phyloP scores from a whole-genome alignment of 2,797 vertebrate genomes.

The Acropternis orthonyx region DNA sequence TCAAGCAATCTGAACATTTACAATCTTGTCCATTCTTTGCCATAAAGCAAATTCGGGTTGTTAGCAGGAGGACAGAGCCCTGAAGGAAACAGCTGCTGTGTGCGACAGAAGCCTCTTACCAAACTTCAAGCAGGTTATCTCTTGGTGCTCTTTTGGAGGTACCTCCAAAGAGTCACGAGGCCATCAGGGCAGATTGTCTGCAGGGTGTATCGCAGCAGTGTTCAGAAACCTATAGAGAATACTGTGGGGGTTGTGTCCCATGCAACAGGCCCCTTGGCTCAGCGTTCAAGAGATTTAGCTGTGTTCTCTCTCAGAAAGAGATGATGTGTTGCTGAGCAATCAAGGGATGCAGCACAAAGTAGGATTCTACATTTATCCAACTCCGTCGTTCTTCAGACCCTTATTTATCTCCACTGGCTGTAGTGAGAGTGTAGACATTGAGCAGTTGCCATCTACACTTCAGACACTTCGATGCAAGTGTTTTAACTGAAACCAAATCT shows the following conservation, averaged over 20 bases:
- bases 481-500: background rate
- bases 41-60: background rate
- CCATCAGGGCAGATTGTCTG: background rate
- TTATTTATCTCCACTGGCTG: background rate
- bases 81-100: background rate
- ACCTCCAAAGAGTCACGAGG: background rate
- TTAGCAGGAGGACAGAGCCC: background rate
- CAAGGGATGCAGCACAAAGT: background rate
- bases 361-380: background rate
- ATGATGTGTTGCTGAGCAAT: background rate
- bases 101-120: background rate
- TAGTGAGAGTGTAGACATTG: background rate
- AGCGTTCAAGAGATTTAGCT: background rate
- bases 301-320: background rate
- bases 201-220: background rate
- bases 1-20: background rate
- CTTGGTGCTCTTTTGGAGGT: background rate
- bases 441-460: background rate
- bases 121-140: background rate
- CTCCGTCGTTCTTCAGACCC: background rate
- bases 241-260: rapidly evolving
- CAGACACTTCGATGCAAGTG: background rate
- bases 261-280: background rate
- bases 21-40: background rate
- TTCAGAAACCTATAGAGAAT: background rate